Evolutionary conservation across 2,113 vertebrate species (phyloP).

Genomic region (Semicossyphus pulcher): DNA sequence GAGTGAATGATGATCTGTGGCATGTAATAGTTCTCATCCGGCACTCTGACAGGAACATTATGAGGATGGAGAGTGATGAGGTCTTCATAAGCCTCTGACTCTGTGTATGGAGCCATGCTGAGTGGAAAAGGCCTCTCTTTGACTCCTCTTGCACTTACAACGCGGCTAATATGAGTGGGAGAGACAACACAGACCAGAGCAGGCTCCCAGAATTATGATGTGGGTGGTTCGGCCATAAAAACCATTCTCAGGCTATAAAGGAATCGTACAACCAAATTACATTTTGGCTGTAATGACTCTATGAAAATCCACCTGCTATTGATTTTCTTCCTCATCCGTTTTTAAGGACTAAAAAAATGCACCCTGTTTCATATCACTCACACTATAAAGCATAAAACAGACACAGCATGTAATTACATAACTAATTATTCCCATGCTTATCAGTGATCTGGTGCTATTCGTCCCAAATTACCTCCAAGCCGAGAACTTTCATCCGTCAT

Average conservation of each 20-base stretch:
- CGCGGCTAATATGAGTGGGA: conserved; percentile 51
- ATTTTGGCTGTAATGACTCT: conserved; percentile 7
- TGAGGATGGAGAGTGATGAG: conserved; percentile 75
- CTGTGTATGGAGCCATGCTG: conserved; percentile 45
- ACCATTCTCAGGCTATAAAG: conserved; percentile 40
- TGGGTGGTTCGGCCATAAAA: conserved; percentile 57
- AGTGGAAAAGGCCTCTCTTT: conserved; percentile 56
- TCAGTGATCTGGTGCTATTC: not conserved
- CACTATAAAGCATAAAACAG: not conserved
- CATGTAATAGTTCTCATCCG: conserved; percentile 70
- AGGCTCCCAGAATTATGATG: conserved; percentile 29
- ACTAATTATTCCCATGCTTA: not conserved
- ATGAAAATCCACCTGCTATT: conserved; percentile 13
- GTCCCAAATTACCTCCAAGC: conserved; percentile 15
- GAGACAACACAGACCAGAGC: conserved; percentile 45
- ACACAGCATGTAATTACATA: not conserved
- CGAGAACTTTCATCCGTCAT: conserved; percentile 35
- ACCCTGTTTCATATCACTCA: not conserved
- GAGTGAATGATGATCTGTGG: conserved; percentile 63
- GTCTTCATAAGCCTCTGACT: conserved; percentile 43
- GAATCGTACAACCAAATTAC: conserved; percentile 35
- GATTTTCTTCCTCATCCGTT: not conserved
- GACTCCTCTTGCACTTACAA: conserved; percentile 52
- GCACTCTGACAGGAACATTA: conserved; percentile 71
- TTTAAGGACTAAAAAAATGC: not conserved